phyloP scores from a whole-genome alignment of 1,140 invertebrate genomes.

The Calosoma granatense region DNA sequence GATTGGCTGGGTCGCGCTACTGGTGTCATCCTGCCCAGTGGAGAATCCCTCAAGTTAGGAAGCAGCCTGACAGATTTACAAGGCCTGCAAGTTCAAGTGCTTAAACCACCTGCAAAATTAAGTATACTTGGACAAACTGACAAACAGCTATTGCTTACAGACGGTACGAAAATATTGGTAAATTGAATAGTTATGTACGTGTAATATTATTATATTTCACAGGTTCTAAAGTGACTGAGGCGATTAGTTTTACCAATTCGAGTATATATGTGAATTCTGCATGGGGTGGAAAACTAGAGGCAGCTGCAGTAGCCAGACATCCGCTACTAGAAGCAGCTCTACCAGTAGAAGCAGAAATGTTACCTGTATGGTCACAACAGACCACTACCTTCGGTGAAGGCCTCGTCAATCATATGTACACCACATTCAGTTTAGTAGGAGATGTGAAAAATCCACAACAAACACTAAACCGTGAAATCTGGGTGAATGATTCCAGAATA shows the following conservation, averaged over 20 bases:
- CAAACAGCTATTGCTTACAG: constrained; percentile 40
- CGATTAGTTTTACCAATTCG: constrained; percentile 65
- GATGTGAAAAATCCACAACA: constrained; percentile 74
- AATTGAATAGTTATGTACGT: background rate
- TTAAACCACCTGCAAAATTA: constrained; percentile 36
- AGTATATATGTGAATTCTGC: constrained; percentile 59
- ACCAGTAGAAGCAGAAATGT: constrained; percentile 84
- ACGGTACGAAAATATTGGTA: constrained; percentile 35
- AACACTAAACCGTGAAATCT: constrained; percentile 69
- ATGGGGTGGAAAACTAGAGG: constrained; percentile 58
- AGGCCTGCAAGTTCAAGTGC: constrained; percentile 61
- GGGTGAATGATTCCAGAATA: constrained; percentile 73
- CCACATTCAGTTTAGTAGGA: constrained; percentile 67
- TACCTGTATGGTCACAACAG: constrained; percentile 78
- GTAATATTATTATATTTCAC: constrained; percentile 14
- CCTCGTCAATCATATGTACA: constrained; percentile 66
- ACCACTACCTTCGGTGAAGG: constrained; percentile 61
- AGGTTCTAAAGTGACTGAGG: constrained; percentile 56
- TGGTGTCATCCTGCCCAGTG: constrained; percentile 77
- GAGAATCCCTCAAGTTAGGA: constrained; percentile 70
- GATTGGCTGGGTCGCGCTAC: constrained; percentile 75
- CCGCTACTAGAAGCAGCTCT: constrained; percentile 76
- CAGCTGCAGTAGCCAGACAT: constrained; percentile 70
- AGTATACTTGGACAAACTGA: constrained; percentile 47
- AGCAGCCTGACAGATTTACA: constrained; percentile 64